Percentiles rank a stretch among this genome's conserved stretches.
These are phyloP conservation scores for Cyprinodon brontotheroides DNA, from an alignment of 2,113 vertebrate species.

Conservation along the genomic window DNA sequence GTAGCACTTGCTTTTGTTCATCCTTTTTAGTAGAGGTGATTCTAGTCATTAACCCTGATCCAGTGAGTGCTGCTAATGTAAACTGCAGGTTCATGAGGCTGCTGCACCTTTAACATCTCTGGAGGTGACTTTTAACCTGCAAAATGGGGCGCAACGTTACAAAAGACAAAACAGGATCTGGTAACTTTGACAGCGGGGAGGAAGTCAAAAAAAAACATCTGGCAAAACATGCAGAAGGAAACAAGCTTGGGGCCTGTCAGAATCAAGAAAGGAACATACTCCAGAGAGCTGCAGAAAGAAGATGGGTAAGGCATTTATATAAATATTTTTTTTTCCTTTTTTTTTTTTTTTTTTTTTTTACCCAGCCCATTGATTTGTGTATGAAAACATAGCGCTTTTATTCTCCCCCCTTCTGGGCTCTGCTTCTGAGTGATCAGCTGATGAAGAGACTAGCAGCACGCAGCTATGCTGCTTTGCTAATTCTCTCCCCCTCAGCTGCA, in stretches of 20 bases:
- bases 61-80: conserved; percentile 44
- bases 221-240: conserved; percentile 86
- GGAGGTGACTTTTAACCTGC: conserved; percentile 1
- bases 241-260: conserved; percentile 89
- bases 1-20: neutral
- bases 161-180: conserved; percentile 69
- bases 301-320: conserved; percentile 88
- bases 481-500: conserved; percentile 99
- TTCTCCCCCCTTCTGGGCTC: conserved; percentile 91
- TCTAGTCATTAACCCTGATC: conserved; percentile 34
- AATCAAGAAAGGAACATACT: conserved; percentile 92
- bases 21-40: conserved; percentile 36
- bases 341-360: conserved; percentile 43
- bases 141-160: conserved; percentile 33
- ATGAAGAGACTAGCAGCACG: conserved; percentile 99
- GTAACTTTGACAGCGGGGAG: conserved; percentile 83
- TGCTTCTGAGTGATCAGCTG: conserved; percentile 98
- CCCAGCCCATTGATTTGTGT: conserved; percentile 97
- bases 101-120: neutral
- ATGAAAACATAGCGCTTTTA: conserved; percentile 95
- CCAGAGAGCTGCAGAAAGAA: conserved; percentile 84
- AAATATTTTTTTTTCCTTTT: conserved; percentile 38
- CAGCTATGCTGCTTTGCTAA: conserved; percentile 99
- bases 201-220: conserved; percentile 81
- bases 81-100: too few relatives aligned